Evolutionary conservation across 2,888 invertebrate genomes (phyloP).

Genomic region (Anodontia alba): DNA sequence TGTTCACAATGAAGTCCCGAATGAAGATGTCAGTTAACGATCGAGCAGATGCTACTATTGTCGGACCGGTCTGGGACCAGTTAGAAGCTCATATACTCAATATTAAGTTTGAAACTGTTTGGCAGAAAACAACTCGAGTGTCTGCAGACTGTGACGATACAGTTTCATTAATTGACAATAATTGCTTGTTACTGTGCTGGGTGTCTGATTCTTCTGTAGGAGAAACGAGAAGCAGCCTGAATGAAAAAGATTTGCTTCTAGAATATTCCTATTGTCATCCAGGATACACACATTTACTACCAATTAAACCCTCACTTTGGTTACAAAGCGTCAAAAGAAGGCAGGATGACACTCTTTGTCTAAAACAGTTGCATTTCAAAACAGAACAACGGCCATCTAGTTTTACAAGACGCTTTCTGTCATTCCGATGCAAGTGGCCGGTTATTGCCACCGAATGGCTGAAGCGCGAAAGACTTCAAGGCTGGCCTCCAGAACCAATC

Average conservation of each 20-base stretch:
- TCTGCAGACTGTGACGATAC: too few species aligned
- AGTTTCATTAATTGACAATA: too few species aligned
- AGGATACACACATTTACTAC: slow-evolving; percentile 10
- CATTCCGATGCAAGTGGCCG: slow-evolving; percentile 31
- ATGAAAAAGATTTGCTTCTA: slow-evolving; percentile 7
- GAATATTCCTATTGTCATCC: not conserved
- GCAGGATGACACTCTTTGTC: slow-evolving; percentile 2
- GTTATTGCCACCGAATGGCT: slow-evolving; percentile 11
- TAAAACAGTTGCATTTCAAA: not conserved
- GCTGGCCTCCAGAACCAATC: slow-evolving; percentile 17
- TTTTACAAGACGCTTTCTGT: not conserved
- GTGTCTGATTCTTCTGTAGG: not conserved
- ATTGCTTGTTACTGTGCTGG: not conserved
- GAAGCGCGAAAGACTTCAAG: not conserved
- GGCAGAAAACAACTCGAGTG: not conserved
- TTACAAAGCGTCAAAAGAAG: not conserved
- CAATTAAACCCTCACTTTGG: slow-evolving; percentile 18
- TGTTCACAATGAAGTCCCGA: not conserved
- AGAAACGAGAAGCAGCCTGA: not conserved
- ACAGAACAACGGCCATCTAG: not conserved
- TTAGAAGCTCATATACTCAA: not conserved
- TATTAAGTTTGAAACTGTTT: not conserved
- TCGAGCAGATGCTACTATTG: not conserved
- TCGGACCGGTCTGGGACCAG: not conserved
- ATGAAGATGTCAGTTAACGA: not conserved